Base-by-base conservation (phyloP, 2,888 invertebrate species). In the Bellardia bayeri region DNA sequence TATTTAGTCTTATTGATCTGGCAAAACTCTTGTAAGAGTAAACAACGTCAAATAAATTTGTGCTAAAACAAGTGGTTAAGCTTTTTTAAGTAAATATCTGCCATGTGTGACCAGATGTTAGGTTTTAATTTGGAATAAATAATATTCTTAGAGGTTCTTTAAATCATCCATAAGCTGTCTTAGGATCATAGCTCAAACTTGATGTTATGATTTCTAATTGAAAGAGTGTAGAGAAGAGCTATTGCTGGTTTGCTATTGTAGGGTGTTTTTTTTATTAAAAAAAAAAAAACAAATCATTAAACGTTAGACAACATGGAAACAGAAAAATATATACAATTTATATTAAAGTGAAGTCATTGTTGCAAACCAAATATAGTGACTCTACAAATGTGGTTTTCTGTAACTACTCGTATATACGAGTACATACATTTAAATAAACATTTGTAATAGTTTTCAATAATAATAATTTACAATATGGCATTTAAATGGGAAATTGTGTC, bases 401-500 rank as follows among this genome's bases (percentile, higher is more conserved):
- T 23, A 23, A 23, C 23, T 23, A 23, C 23, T 23, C 42, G 7
- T 54, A 61, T 63, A 16, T 69, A 9, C 9, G 9, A 42, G 42
- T 42, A 42, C 42, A 9, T 42, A 45, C 16, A 69, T 85, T 85
- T 61, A 78, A 86, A 74, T 86, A 75, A 23, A 69, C 63, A 64
- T 61, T 86, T 86, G 68, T 74, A 82, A 83, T 79, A 63, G 78
- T 63, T 78, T 61, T 51, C 11, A 74, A 72, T 66, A 64, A 72
- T 66, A 64, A 78, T 61, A 78, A 82, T 78, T 86, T 81, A 58
- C 3, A 37, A 37, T 61, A 66, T 63, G 82, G 61, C 64, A 82
- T 86, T 86, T 86, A 61, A 4, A 37, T 37, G 51, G 33, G n/a
- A 78, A 86, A 86, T 82, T 83, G 83, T 86, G 86, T 79, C 86